Evolutionary conservation across 1,140 invertebrate genomes (phyloP).

Genomic region (Heliconius nattereri): DNA sequence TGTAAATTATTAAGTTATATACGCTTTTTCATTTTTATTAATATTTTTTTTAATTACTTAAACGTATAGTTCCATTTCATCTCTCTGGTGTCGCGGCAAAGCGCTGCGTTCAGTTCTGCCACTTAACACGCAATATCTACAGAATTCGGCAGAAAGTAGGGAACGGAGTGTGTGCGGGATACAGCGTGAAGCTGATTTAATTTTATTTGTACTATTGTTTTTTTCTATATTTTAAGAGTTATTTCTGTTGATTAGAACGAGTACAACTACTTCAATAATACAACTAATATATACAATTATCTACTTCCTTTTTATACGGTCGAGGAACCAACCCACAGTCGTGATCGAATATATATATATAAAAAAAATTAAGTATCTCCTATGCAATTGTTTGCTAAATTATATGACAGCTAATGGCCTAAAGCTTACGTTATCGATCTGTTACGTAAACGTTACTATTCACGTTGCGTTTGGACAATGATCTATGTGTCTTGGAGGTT

Average conservation of each 20-base stretch:
- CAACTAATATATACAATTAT: background rate
- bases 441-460: slow-evolving; percentile 55
- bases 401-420: slow-evolving; percentile 43
- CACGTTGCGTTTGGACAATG: slow-evolving; percentile 32
- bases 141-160: too few species aligned
- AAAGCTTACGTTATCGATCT: slow-evolving; percentile 45
- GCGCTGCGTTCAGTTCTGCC: too few species aligned
- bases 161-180: too few species aligned
- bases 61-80: too few species aligned
- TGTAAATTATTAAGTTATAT: background rate
- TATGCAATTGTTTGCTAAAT: slow-evolving; percentile 39
- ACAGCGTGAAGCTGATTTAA: too few species aligned
- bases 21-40: background rate
- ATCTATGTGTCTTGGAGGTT: slow-evolving; percentile 24
- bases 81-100: too few species aligned
- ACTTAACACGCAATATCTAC: too few species aligned
- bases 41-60: too few species aligned
- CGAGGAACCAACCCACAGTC: background rate
- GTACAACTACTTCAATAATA: too few species aligned
- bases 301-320: background rate
- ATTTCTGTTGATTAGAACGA: too few species aligned
- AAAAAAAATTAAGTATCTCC: background rate
- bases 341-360: background rate
- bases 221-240: too few species aligned
- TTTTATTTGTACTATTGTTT: too few species aligned